phyloP scores from a whole-genome alignment of 2,113 vertebrate genomes.

The Aphyosemion australe region DNA sequence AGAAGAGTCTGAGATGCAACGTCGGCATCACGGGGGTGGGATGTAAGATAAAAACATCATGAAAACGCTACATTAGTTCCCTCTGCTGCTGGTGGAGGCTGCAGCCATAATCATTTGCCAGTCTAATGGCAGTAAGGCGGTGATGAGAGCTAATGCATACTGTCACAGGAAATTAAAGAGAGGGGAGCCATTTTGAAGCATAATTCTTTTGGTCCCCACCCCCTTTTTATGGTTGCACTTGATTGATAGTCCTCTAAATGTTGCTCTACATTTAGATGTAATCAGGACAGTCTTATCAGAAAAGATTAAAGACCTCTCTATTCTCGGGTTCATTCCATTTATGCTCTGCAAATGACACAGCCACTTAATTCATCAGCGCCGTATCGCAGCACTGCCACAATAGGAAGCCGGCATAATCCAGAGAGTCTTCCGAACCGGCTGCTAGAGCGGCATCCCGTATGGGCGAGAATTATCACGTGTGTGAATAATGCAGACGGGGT shows the following conservation, averaged over 20 bases:
- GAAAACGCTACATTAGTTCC: constrained; percentile 68
- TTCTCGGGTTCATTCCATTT: constrained; percentile 80
- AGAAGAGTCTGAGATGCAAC: constrained; percentile 67
- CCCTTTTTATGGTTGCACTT: constrained; percentile 58
- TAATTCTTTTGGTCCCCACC: constrained; percentile 64
- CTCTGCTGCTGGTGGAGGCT: constrained; percentile 49
- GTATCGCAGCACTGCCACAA: constrained; percentile 48
- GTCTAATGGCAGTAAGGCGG: constrained; percentile 66
- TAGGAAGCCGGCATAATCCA: constrained; percentile 54
- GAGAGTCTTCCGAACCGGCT: constrained; percentile 37
- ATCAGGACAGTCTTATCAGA: constrained; percentile 80
- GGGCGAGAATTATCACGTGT: constrained; percentile 56
- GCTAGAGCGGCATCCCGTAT: constrained; percentile 34
- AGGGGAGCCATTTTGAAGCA: constrained; percentile 67
- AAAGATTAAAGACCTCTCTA: constrained; percentile 83
- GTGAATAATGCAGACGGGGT: constrained; percentile 53
- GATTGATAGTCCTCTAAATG: constrained; percentile 82
- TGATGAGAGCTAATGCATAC: constrained; percentile 72
- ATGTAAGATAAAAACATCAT: constrained; percentile 57
- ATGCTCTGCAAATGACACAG: constrained; percentile 73
- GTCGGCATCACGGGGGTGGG: constrained; percentile 39
- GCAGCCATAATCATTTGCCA: constrained; percentile 65
- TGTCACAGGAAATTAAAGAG: constrained; percentile 75
- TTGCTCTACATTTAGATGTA: constrained; percentile 84
- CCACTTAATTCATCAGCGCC: constrained; percentile 76